Evolutionary conservation across 2,888 invertebrate species (phyloP), one percentile per base, ranked within the genome.

Genomic region (Theodoxus fluviatilis): DNA sequence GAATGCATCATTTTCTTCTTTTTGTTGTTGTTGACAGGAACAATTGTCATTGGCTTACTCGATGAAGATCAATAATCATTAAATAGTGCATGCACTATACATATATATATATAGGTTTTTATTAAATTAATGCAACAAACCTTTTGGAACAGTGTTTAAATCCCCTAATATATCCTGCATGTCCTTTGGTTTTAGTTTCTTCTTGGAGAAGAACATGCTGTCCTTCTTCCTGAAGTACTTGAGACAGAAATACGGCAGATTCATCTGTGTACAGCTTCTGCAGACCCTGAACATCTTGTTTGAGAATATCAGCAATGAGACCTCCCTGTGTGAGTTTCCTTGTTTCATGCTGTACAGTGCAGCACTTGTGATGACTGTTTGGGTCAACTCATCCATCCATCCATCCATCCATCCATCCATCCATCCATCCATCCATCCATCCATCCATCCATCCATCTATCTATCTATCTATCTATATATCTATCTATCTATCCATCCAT

Each of bases 301-400:
- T 91, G 99, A 99, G 88, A 99, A 99, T 87, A 99, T 99, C 80
- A 90, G 97, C 77, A 97, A 99, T 89, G 98, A 99, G 89, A 99
- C 99, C 35, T 98, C 98, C 67, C 89, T 99, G 72, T 99, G 99
- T 99, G 90, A 93, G 96, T 92, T 49, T n/a, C n/a, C n/a, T n/a
- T n/a, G n/a, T n/a, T n/a, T n/a, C n/a, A n/a, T n/a, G n/a, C n/a
- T n/a, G n/a, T n/a, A n/a, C n/a, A n/a, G n/a, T n/a, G n/a, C n/a
- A n/a, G n/a, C n/a, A n/a, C n/a, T n/a, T n/a, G n/a, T n/a, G n/a
- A n/a, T n/a, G n/a, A n/a, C n/a, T n/a, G n/a, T n/a, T n/a, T n/a
- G n/a, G n/a, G n/a, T n/a, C n/a, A n/a, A n/a, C n/a, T n/a, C n/a
- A n/a, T n/a, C n/a, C n/a, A n/a, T n/a, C n/a, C n/a, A n/a, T n/a